Conservation (phyloP, 2,113 vertebrate species). For the Cyanistes caeruleus region DNA sequence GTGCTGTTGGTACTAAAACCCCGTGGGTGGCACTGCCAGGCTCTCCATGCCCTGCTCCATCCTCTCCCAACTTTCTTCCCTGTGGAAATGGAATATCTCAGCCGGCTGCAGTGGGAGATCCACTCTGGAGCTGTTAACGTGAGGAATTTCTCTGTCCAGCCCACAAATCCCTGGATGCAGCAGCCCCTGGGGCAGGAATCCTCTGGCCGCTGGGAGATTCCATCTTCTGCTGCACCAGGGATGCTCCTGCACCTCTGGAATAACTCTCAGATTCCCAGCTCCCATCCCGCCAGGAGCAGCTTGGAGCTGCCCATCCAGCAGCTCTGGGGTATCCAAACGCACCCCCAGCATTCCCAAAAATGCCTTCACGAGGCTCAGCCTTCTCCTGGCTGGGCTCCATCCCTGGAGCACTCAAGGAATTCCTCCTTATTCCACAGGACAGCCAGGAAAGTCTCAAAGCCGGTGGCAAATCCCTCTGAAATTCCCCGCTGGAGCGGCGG, state of each 20-base stretch:
- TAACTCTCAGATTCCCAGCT: background rate
- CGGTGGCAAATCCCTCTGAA: background rate
- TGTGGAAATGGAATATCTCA: background rate
- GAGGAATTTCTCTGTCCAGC: background rate
- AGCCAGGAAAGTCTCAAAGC: background rate
- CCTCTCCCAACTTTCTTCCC: background rate
- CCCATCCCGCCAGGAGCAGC: rapidly evolving
- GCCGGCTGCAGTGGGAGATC: background rate
- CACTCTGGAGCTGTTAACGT: background rate
- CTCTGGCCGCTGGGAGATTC: background rate
- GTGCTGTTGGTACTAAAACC: rapidly evolving
- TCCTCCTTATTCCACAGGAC: background rate
- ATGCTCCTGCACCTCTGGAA: rapidly evolving
- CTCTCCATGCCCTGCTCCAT: background rate
- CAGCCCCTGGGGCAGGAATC: background rate
- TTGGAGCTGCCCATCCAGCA: rapidly evolving
- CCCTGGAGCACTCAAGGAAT: background rate
- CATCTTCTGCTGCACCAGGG: background rate
- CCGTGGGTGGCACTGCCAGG: background rate
- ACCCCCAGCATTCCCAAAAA: background rate
- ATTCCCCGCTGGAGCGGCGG: background rate
- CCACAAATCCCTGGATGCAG: background rate
- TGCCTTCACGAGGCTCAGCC: rapidly evolving
- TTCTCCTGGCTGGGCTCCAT: background rate
- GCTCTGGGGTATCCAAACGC: rapidly evolving